Evolutionary conservation across 1,140 invertebrate genomes (phyloP), one percentile per base, ranked within the genome.

Genomic region (Penaeus japonicus): DNA sequence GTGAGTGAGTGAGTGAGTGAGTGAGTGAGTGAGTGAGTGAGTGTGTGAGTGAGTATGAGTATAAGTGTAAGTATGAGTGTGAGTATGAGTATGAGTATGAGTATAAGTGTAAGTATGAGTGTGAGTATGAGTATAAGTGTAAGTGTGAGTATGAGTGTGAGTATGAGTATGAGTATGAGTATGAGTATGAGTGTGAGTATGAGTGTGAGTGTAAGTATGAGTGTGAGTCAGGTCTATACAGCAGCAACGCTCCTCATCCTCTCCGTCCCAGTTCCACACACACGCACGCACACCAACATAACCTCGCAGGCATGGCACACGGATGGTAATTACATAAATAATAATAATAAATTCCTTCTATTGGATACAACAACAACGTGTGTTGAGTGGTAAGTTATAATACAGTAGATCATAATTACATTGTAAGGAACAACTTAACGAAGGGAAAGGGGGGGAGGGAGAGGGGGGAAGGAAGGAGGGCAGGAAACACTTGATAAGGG

Each of bases 291-390:
- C 47, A 32, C 10, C 15, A 59, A 82, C 22, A 59, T 39, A 80
- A 65, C 85, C 80, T 55, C 35, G 27, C 47, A 10, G 54, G 79
- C 85, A 87, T 87, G 85, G 85, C 85, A 87, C 85, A 70, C 85
- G 80, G 32, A 35, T 80, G 10, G 47, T 1, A 47, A 70, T 87
- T 80, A 47, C 57, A 87, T 87, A 87, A 87, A 87, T 87, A 87
- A 87, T 87, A 86, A 86, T 39, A 47, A 47, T 47, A 80, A 77
- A 27, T 53, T 79, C 54, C 79, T 79, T 59, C 59, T 81, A 87
- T 47, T 80, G 85, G 85, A 87, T 87, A 87, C 85, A 87, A 87
- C 85, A 87, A 87, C 70, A 87, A 87, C 80, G 53, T 70, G 32
- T 32, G 57, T 35, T 79, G 85, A 87, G 57, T 79, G 85, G 80